Evolutionary conservation across 2,888 invertebrate species (phyloP).

Genomic region (Drosophila antonietae): DNA sequence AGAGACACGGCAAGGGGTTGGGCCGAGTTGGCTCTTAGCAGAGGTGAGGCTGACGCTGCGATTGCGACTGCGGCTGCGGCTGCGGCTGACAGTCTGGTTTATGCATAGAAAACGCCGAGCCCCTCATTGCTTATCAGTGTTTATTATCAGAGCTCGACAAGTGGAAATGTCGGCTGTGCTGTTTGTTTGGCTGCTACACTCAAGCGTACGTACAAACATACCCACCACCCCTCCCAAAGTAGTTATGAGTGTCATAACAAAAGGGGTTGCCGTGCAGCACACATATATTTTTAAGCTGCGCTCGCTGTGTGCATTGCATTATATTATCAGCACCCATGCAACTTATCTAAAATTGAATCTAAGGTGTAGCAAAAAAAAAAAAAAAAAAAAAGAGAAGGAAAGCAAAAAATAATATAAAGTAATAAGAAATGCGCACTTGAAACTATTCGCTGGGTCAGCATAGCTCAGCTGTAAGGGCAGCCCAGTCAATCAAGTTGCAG

Average conservation of each 20-base stretch:
- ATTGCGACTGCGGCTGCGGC: conserved; percentile 13
- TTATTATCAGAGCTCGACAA: conserved; percentile 62
- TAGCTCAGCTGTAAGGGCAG: conserved; percentile 8
- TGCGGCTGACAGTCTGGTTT: conserved; percentile 13
- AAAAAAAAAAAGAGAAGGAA: not conserved
- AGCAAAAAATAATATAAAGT: not conserved
- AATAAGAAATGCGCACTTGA: conserved; percentile 53
- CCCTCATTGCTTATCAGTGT: conserved; percentile 52
- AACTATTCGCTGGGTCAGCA: conserved; percentile 42
- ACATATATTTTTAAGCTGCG: conserved; percentile 7
- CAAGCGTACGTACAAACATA: conserved; percentile 7
- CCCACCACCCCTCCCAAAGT: not conserved
- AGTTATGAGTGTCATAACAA: conserved; percentile 58
- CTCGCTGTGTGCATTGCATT: conserved; percentile 64
- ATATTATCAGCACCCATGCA: conserved; percentile 69
- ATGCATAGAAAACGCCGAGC: conserved; percentile 42
- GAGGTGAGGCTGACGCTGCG: conserved; percentile 16
- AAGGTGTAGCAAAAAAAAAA: conserved; percentile 41
- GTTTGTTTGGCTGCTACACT: conserved; percentile 48
- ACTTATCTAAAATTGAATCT: conserved; percentile 77
- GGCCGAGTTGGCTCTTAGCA: conserved; percentile 5
- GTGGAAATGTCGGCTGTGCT: conserved; percentile 49
- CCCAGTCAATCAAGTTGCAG: conserved; percentile 26
- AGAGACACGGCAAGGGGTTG: not conserved
- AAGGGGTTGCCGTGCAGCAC: conserved; percentile 15